phyloP scores from a whole-genome alignment of 2,888 invertebrate genomes.

The Synanthedon formicaeformis region DNA sequence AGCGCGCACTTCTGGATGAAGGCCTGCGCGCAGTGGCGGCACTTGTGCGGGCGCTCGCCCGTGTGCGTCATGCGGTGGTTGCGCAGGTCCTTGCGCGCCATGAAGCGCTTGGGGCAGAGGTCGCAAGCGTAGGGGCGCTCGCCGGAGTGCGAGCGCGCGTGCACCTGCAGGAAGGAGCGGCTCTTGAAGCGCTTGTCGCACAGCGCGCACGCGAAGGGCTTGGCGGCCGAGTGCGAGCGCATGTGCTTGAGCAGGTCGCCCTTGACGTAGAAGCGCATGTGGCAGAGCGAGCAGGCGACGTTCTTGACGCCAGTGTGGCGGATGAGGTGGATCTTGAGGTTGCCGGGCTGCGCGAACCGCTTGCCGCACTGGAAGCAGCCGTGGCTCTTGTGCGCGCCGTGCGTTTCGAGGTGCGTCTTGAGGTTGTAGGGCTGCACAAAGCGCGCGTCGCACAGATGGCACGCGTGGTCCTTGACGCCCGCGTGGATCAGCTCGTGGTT shows the following conservation, averaged over 20 bases:
- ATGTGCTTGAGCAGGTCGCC: constrained; percentile 60
- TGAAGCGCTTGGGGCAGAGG: constrained; percentile 90
- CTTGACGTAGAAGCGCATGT: constrained; percentile 62
- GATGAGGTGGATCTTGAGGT: constrained; percentile 58
- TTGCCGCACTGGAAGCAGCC: constrained; percentile 80
- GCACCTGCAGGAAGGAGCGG: constrained; percentile 85
- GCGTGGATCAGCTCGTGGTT: constrained; percentile 80
- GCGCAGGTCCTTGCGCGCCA: constrained; percentile 91
- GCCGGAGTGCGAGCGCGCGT: constrained; percentile 85
- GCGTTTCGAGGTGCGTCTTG: constrained; percentile 60
- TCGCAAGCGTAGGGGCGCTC: constrained; percentile 87
- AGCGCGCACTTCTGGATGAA: constrained; percentile 94
- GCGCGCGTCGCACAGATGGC: constrained; percentile 76
- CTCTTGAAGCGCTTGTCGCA: constrained; percentile 91
- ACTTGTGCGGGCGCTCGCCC: constrained; percentile 92
- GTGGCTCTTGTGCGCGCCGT: constrained; percentile 79
- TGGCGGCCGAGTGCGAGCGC: constrained; percentile 81
- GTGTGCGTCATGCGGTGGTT: constrained; percentile 93
- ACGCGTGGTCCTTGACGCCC: constrained; percentile 76
- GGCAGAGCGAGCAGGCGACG: constrained; percentile 52
- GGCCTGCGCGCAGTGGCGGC: constrained; percentile 87
- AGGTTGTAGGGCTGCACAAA: constrained; percentile 58
- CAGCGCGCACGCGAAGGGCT: constrained; percentile 85
- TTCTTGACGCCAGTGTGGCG: constrained; percentile 61
- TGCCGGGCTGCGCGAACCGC: constrained; percentile 73